Evolutionary conservation across 30 jellyfish, hydroid and myxozoan species (phyloP).

Genomic region (Cassiopea andromeda): DNA sequence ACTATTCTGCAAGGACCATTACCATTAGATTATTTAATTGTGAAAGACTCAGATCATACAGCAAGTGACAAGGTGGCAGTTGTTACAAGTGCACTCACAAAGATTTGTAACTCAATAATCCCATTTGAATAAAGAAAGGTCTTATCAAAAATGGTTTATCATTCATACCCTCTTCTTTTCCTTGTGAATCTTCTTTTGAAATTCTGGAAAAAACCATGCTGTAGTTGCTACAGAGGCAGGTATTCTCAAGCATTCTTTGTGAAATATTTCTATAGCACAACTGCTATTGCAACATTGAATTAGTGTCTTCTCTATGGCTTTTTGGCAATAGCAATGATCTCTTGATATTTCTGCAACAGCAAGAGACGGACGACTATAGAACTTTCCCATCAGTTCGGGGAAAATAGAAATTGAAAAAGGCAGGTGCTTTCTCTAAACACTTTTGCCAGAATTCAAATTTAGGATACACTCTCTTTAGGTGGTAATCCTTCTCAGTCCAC

Average conservation of each 20-base stretch:
- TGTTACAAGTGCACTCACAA: slow-evolving; percentile 26
- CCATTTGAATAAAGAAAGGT: background rate
- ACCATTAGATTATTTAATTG: slow-evolving; percentile 12
- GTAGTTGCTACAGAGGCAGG: background rate
- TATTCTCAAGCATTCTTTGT: background rate
- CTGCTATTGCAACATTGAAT: background rate
- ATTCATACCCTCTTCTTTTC: background rate
- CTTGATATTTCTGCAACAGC: background rate
- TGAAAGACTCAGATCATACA: background rate
- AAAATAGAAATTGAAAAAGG: background rate
- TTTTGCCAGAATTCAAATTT: background rate
- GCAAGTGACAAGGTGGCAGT: slow-evolving; percentile 2
- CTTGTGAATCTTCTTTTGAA: background rate
- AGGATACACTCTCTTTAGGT: slow-evolving; percentile 13
- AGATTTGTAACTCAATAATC: slow-evolving; percentile 2
- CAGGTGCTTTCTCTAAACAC: background rate
- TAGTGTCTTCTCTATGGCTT: background rate
- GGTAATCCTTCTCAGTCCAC: slow-evolving; percentile 7
- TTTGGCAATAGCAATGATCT: background rate
- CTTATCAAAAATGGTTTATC: background rate
- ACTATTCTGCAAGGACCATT: background rate
- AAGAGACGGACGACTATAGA: background rate
- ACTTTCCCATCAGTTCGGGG: background rate
- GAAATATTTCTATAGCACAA: background rate
- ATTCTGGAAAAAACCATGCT: background rate